Conservation (phyloP, 2,797 vertebrate species). For the Sebastes oblongus region DNA sequence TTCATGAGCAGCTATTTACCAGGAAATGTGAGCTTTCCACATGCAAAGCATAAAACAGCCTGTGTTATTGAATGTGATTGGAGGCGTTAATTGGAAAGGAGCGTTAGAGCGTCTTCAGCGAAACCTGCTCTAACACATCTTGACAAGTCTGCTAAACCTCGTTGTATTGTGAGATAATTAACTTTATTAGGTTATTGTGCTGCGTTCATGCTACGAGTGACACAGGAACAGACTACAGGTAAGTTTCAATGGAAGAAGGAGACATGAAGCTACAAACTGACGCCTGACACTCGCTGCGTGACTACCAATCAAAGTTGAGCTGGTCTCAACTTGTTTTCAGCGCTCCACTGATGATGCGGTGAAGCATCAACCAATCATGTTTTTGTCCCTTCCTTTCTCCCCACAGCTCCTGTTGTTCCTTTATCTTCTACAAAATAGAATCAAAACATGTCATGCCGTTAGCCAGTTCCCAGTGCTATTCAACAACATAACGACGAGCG, state of each 20-base stretch:
- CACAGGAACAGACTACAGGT: background rate
- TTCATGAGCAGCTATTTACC: slow-evolving; percentile 26
- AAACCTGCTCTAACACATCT: background rate
- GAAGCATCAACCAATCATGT: background rate
- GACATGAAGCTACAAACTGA: background rate
- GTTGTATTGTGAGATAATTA: background rate
- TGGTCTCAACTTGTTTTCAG: background rate
- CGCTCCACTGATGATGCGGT: background rate
- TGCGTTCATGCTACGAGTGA: background rate
- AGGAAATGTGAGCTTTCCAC: slow-evolving; percentile 16
- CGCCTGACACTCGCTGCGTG: no score
- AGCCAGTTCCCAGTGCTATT: no score
- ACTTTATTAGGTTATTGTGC: background rate
- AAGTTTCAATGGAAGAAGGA: background rate
- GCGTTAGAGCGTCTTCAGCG: background rate
- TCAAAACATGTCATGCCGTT: no score
- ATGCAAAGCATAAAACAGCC: background rate
- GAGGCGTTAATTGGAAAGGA: slow-evolving; percentile 6
- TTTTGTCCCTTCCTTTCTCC: background rate
- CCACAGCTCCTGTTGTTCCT: background rate
- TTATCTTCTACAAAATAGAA: no score
- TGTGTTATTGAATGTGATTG: slow-evolving; percentile 3
- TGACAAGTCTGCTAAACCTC: background rate
- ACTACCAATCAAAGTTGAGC: no score
- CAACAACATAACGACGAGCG: no score